A percentile compares a stretch with the other conserved stretches of the same genome.
These are phyloP conservation scores for Camptogramma bilineatum DNA, from an alignment of 2,888 invertebrate species.

Conservation along the genomic window DNA sequence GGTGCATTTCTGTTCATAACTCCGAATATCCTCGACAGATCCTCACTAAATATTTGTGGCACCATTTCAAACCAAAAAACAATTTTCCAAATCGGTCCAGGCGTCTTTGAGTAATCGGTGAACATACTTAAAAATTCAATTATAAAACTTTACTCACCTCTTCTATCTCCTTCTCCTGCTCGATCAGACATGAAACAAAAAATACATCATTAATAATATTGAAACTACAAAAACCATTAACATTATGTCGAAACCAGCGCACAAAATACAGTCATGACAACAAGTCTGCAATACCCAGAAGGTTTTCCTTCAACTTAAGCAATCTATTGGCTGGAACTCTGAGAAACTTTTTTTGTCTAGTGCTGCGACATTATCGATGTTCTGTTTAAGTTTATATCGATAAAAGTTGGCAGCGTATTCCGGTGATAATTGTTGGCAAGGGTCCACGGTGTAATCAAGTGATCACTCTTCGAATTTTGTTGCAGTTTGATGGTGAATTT, in stretches of 20 bases:
- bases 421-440: slow-evolving; percentile 39
- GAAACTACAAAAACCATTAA: background rate
- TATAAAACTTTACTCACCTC: slow-evolving; percentile 20
- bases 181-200: slow-evolving; percentile 67
- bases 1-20: too few species aligned
- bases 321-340: slow-evolving; percentile 28
- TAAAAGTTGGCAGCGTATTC: slow-evolving; percentile 37
- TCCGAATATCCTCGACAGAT: too few species aligned
- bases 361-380: slow-evolving; percentile 38
- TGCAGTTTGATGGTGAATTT: slow-evolving; percentile 24
- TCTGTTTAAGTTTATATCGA: slow-evolving; percentile 38
- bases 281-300: slow-evolving; percentile 9
- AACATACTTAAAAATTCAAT: too few species aligned
- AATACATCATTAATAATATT: slow-evolving; percentile 11
- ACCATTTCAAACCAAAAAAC: too few species aligned
- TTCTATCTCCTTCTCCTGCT: slow-evolving; percentile 68
- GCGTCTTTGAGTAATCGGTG: too few species aligned
- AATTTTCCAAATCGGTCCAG: too few species aligned
- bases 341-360: slow-evolving; percentile 36
- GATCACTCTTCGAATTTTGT: slow-evolving; percentile 34
- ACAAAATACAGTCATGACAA: background rate
- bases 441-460: slow-evolving; percentile 36
- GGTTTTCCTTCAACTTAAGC: slow-evolving; percentile 27
- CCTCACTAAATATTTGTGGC: too few species aligned
- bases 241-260: background rate